A percentile compares a stretch with the other conserved stretches of the same genome.
Evolutionary conservation across 2,888 invertebrate genomes (phyloP).

Genomic region (Macrostomum cliftonense): DNA sequence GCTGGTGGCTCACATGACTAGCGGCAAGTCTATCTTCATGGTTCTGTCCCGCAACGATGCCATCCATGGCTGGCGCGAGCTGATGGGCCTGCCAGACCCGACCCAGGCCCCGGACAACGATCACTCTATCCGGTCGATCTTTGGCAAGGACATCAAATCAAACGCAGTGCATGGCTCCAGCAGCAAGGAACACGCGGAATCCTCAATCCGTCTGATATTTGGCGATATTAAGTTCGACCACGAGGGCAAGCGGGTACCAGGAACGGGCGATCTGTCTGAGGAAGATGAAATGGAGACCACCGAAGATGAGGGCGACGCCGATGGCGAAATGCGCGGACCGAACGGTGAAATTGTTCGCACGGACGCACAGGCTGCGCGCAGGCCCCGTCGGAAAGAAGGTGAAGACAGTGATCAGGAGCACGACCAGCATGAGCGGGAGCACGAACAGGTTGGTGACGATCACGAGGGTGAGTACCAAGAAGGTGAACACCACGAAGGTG

Average conservation of each 20-base stretch:
- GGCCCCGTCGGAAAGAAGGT: not conserved
- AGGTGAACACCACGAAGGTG: too few species aligned
- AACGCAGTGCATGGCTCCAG: slow-evolving; percentile 36
- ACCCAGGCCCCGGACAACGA: slow-evolving; percentile 21
- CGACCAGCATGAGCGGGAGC: not conserved
- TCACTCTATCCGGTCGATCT: slow-evolving; percentile 28
- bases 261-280: not conserved
- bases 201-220: slow-evolving; percentile 26
- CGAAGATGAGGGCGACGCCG: not conserved
- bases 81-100: slow-evolving; percentile 30
- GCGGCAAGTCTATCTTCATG: slow-evolving; percentile 29
- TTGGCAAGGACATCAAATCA: slow-evolving; percentile 25
- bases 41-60: slow-evolving; percentile 30
- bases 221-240: slow-evolving; percentile 25
- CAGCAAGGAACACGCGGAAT: slow-evolving; percentile 24
- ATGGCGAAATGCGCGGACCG: not conserved
- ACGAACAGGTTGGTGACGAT: too few species aligned
- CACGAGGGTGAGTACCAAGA: too few species aligned
- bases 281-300: slow-evolving; percentile 1
- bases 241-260: slow-evolving; percentile 18
- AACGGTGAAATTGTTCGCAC: too few species aligned
- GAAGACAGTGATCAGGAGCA: slow-evolving; percentile 1
- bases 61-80: slow-evolving; percentile 24
- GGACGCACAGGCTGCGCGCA: too few species aligned
- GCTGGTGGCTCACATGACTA: slow-evolving; percentile 29